phyloP scores from a whole-genome alignment of 2,113 vertebrate genomes.

The Brachyhypopomus occidentalis region DNA sequence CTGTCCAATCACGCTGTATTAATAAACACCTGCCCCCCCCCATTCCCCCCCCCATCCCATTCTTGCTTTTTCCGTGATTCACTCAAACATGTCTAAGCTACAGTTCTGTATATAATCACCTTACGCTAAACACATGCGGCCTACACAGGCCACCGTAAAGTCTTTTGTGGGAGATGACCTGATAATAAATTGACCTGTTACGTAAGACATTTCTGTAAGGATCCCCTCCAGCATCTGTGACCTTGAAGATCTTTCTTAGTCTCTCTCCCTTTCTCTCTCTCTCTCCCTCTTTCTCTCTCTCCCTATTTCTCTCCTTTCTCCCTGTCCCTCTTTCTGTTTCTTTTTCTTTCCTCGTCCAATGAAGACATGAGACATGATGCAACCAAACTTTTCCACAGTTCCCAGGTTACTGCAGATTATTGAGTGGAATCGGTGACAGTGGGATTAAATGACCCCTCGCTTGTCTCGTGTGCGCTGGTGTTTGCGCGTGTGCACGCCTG shows the following conservation, averaged over 20 bases:
- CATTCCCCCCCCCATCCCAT: constrained; percentile 48
- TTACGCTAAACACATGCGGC: constrained; percentile 45
- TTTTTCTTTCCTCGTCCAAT: constrained; percentile 47
- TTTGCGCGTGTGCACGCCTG: constrained; percentile 59
- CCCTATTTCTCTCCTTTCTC: constrained; percentile 47
- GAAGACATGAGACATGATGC: constrained; percentile 72
- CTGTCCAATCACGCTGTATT: constrained; percentile 60
- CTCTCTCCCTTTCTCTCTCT: constrained; percentile 31
- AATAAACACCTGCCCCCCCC: constrained; percentile 52
- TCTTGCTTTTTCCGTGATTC: constrained; percentile 49
- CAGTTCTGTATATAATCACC: constrained; percentile 55
- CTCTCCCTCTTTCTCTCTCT: constrained; percentile 36
- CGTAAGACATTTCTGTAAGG: constrained; percentile 61
- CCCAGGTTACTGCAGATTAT: constrained; percentile 79
- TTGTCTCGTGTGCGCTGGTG: constrained; percentile 66
- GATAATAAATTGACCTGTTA: constrained; percentile 64
- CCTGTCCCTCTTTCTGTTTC: constrained; percentile 38
- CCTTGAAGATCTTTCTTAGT: constrained; percentile 39
- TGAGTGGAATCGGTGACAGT: no score
- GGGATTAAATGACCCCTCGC: constrained; percentile 87
- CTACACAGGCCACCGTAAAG: constrained; percentile 54
- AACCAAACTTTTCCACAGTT: constrained; percentile 87
- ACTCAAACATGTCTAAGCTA: constrained; percentile 51
- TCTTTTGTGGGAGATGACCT: constrained; percentile 61
- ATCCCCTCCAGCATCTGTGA: constrained; percentile 55